phyloP scores from a whole-genome alignment of 2,797 vertebrate species.

The Gephyroberyx darwinii region DNA sequence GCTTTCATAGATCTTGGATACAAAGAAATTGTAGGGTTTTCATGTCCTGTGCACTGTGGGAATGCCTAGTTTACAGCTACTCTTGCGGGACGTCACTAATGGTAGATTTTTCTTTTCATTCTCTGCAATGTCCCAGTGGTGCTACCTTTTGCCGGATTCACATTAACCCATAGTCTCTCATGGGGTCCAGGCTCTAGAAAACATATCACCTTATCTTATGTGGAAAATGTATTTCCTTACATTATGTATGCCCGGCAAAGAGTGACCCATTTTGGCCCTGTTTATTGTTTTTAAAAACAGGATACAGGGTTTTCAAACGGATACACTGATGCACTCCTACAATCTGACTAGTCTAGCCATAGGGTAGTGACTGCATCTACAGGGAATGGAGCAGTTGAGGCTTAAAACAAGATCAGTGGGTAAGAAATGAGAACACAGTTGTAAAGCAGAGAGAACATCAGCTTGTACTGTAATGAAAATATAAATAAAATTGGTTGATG shows the following conservation, averaged over 20 bases:
- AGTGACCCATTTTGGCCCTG: neutral
- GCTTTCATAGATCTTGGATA: too few species aligned
- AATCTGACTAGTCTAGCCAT: slow-evolving; percentile 3
- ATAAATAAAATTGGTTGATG: slow-evolving; percentile 50
- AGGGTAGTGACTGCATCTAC: slow-evolving; percentile 17
- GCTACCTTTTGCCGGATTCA: too few species aligned
- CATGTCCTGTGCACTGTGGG: too few species aligned
- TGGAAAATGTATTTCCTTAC: neutral
- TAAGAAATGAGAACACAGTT: slow-evolving; percentile 12
- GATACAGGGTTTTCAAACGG: neutral
- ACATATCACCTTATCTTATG: too few species aligned
- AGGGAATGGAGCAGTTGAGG: slow-evolving; percentile 1
- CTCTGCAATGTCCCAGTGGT: too few species aligned
- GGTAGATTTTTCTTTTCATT: too few species aligned
- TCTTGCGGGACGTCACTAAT: too few species aligned
- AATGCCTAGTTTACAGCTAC: too few species aligned
- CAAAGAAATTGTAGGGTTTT: too few species aligned
- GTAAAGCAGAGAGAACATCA: slow-evolving; percentile 27
- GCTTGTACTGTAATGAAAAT: slow-evolving; percentile 21
- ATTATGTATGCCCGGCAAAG: neutral
- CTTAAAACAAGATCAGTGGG: slow-evolving; percentile 18
- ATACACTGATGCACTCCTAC: neutral
- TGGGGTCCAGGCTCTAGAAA: too few species aligned
- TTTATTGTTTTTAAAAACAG: neutral
- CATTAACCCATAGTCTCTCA: too few species aligned